Percentiles rank a stretch among this genome's conserved stretches.
Conservation (phyloP, 2,113 vertebrate species). For the Callocephalon fimbriatum region DNA sequence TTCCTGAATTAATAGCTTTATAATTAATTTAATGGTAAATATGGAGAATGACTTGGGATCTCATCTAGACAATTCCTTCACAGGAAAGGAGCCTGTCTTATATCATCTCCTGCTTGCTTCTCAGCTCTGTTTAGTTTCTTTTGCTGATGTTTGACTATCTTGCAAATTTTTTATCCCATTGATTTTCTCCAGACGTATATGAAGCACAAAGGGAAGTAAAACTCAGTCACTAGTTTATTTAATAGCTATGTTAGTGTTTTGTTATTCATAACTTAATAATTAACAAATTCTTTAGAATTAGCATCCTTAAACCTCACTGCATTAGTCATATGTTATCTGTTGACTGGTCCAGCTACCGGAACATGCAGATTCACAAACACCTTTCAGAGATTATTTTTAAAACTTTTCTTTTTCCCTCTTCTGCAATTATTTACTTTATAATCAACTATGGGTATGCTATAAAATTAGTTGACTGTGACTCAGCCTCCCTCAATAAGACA, state of each 20-base stretch:
- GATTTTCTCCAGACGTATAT: background rate
- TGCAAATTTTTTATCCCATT: background rate
- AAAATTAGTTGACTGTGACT: slow-evolving; percentile 37
- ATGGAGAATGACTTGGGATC: background rate
- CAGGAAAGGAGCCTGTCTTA: background rate
- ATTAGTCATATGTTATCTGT: background rate
- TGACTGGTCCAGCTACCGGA: background rate
- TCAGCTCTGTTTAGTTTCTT: background rate
- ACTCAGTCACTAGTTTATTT: background rate
- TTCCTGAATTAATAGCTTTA: background rate
- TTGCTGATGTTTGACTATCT: background rate
- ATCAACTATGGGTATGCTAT: background rate
- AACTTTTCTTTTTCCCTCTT: background rate
- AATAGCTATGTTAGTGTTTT: background rate
- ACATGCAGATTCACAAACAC: background rate
- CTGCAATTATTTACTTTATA: slow-evolving; percentile 30
- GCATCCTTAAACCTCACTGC: background rate
- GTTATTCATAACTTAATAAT: background rate
- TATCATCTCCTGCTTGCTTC: background rate
- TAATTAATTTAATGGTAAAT: background rate
- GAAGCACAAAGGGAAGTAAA: background rate
- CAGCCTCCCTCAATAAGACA: slow-evolving; percentile 8
- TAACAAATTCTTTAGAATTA: background rate
- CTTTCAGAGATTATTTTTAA: background rate
- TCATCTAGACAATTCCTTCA: background rate